These are phyloP conservation scores for Parasteatoda lunata DNA, from an alignment of 2,888 invertebrate species.

Conservation along the genomic window DNA sequence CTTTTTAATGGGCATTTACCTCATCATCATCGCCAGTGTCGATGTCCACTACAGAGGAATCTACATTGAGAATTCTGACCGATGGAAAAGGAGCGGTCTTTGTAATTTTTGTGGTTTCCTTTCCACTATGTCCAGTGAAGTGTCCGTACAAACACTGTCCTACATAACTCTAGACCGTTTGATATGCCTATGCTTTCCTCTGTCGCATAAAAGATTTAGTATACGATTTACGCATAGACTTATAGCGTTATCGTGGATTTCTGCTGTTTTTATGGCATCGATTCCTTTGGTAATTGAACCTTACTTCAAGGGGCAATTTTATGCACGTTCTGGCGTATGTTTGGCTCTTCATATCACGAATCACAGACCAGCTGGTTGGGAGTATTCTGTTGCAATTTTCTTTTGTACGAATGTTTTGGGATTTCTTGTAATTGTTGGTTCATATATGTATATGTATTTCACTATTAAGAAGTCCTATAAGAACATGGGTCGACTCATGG, in stretches of 20 bases:
- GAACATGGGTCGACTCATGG: constrained; percentile 69
- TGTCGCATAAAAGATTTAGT: constrained; percentile 71
- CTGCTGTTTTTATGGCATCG: constrained; percentile 71
- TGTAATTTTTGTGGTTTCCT: constrained; percentile 71
- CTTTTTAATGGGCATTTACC: constrained; percentile 72
- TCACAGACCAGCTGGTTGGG: constrained; percentile 73
- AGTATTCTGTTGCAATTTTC: constrained; percentile 73
- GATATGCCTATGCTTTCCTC: constrained; percentile 74
- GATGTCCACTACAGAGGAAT: constrained; percentile 71
- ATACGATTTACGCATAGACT: constrained; percentile 70
- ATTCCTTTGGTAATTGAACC: constrained; percentile 72
- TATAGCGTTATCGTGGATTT: constrained; percentile 71
- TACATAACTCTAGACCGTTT: constrained; percentile 75
- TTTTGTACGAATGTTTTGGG: constrained; percentile 72
- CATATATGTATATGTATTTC: constrained; percentile 73
- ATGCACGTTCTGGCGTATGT: constrained; percentile 73
- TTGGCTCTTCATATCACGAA: constrained; percentile 73
- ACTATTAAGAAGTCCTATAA: constrained; percentile 70
- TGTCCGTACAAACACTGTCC: constrained; percentile 75
- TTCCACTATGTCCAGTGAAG: constrained; percentile 74
- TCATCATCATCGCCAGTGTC: constrained; percentile 72
- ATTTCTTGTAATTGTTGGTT: constrained; percentile 72
- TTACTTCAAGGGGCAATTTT: constrained; percentile 72
- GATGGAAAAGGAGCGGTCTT: constrained; percentile 71
- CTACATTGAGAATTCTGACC: constrained; percentile 72